Base-by-base conservation (phyloP, 2,888 invertebrate species). In the Temnothorax ravouxi region DNA sequence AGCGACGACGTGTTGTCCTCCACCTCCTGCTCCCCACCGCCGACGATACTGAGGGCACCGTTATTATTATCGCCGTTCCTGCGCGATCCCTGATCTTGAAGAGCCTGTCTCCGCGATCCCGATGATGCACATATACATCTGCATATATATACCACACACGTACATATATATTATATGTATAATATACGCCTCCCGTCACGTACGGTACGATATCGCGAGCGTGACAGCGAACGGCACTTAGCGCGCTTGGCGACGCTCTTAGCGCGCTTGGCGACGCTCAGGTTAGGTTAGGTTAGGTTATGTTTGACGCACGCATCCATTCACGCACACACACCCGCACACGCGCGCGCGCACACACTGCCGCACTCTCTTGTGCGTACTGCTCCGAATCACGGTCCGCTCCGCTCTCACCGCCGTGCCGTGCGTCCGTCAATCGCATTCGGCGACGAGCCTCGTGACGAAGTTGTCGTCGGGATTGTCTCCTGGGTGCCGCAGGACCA, bases 401-500 rank as follows among this genome's bases (percentile, higher is more conserved):
- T 50, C 77, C 61, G 13, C 11, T 62, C 74, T 47, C 41, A 18
- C 29, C 79, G 66, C 76, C 77, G 62, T 38, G 79, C 54, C 79
- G 79, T 67, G n/a, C n/a, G 75, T 56, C 67, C 83, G 88, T 89
- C 87, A 86, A 84, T 84, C 84, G 86, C 88, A 76, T 84, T 89
- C 88, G 86, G 85, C 54, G 52, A 18, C 86, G 88, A 83, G 88
- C 72, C 88, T 88, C 89, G 80, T 84, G 85, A 87, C 85, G 34
- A 21, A 6, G 29, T 29, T 47, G 47, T 21, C 56, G 44, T 44
- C 71, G 59, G 69, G 34, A 6, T 15, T 34, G 15, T 3, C 34
- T 25, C 29, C 72, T 11, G n/a, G 29, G 29, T 6, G 15, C 1
- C 18, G 18, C 47, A 50, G n/a, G 38, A 13, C 25, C 34, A 52